A percentile compares a stretch with the other conserved stretches of the same genome.
Evolutionary conservation across 2,113 vertebrate species (phyloP).

Genomic region (Cercocebus atys): DNA sequence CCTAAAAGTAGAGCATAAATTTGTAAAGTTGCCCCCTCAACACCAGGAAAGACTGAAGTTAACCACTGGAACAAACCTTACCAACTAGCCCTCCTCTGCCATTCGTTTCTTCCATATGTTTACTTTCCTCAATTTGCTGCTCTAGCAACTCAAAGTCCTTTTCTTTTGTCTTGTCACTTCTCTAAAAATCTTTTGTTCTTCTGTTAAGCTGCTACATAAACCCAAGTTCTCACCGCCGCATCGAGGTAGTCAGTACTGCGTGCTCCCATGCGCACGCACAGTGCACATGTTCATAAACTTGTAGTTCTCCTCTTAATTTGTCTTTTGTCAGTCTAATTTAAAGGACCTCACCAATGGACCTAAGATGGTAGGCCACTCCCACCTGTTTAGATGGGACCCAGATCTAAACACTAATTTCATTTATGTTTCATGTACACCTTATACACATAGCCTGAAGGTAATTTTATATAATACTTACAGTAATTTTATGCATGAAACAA

Average conservation of each 20-base stretch:
- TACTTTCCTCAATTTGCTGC: not conserved
- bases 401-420: not conserved
- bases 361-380: not conserved
- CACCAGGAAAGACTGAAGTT: not conserved
- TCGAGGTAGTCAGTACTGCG: not conserved
- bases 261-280: accelerated
- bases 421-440: not conserved
- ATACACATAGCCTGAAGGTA: not conserved
- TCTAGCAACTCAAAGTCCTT: not conserved
- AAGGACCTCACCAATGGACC: not conserved
- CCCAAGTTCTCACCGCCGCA: not conserved
- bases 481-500: not conserved
- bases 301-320: not conserved
- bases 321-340: not conserved
- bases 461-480: not conserved
- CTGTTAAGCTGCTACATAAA: not conserved
- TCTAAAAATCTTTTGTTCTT: not conserved
- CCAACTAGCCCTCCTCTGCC: not conserved
- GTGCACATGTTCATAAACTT: not conserved
- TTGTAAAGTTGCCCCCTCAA: not conserved
- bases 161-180: not conserved
- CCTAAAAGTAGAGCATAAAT: not conserved
- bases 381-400: not conserved
- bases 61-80: not conserved
- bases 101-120: not conserved